Percentiles rank a stretch among this genome's conserved stretches.
phyloP scores from a whole-genome alignment of 2,888 invertebrate species.

The Athalia rosae region DNA sequence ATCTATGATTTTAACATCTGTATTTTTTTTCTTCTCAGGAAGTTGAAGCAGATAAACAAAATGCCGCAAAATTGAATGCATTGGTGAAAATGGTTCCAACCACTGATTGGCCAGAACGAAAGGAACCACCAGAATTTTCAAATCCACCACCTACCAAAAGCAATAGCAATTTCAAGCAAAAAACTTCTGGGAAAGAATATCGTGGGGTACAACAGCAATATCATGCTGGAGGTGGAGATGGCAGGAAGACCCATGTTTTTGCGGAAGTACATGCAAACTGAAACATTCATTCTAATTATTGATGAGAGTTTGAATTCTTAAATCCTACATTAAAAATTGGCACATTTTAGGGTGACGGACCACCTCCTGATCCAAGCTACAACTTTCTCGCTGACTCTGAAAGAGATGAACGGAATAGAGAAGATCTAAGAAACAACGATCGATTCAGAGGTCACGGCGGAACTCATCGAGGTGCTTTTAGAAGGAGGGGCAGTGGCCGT shows the following conservation, averaged over 20 bases:
- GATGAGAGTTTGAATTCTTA: conserved; percentile 21
- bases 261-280: conserved; percentile 57
- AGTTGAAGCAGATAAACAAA: conserved; percentile 73
- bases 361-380: conserved; percentile 73
- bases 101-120: conserved; percentile 72
- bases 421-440: conserved; percentile 56
- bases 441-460: conserved; percentile 60
- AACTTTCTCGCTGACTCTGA: conserved; percentile 73
- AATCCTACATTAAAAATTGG: not conserved
- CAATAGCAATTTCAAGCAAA: conserved; percentile 50
- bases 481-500: conserved; percentile 57
- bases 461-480: conserved; percentile 55
- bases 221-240: conserved; percentile 60
- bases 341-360: conserved; percentile 68
- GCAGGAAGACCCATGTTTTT: conserved; percentile 65
- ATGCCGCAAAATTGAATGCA: conserved; percentile 72
- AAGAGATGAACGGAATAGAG: conserved; percentile 64
- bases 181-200: conserved; percentile 55
- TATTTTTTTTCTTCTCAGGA: conserved; percentile 60
- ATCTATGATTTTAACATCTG: not conserved
- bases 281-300: not conserved
- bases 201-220: conserved; percentile 58
- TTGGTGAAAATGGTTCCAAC: conserved; percentile 71
- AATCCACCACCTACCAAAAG: conserved; percentile 56
- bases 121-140: conserved; percentile 68